Base-by-base conservation (phyloP, 2,888 invertebrate genomes). In the Saturnia pavonia region DNA sequence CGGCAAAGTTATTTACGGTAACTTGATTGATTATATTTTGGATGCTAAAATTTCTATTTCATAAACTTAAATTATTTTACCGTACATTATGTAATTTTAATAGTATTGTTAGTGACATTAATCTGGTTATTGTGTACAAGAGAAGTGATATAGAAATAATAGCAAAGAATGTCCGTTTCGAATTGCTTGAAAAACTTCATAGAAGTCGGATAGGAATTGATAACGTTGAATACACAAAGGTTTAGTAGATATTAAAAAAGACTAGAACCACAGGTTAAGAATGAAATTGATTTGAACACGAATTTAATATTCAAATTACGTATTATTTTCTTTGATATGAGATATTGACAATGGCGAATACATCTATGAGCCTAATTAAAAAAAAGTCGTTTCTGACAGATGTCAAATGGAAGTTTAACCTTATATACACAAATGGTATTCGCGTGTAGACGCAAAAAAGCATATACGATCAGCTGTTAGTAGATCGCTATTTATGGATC, bases 371-470 rank as follows among this genome's bases (percentile, higher is more conserved):
- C 19, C 0, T 27, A 3, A 19, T 25, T 60, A 27, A 57, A 14
- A 14, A 27, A 27, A 60, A 51, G 76, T 80, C 78, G 78, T 75
- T 78, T 80, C 73, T 86, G 85, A 85, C 89, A 89, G 83, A 85
- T 91, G 91, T 85, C 87, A 86, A 84, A 82, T 82, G 80, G 75
- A 76, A 27, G 9, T 60, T 75, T 74, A 74, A 74, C 72, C 73
- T 82, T 76, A n/a, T n/a, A n/a, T n/a, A 78, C 78, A 78, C 78
- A 84, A 87, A 84, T 78, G 81, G 87, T 87, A 82, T 72, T 70
- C 74, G 76, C 87, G 86, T 82, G 84, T 88, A 86, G 79, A 77
- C 71, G 71, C 73, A 77, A 80, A 82, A 78, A 72, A 75, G 65
- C 72, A 68, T 75, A 76, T 73, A 65, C 77, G 79, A 85, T 83